Conservation (phyloP, 2,888 invertebrate genomes). For the Melieria crassipennis region DNA sequence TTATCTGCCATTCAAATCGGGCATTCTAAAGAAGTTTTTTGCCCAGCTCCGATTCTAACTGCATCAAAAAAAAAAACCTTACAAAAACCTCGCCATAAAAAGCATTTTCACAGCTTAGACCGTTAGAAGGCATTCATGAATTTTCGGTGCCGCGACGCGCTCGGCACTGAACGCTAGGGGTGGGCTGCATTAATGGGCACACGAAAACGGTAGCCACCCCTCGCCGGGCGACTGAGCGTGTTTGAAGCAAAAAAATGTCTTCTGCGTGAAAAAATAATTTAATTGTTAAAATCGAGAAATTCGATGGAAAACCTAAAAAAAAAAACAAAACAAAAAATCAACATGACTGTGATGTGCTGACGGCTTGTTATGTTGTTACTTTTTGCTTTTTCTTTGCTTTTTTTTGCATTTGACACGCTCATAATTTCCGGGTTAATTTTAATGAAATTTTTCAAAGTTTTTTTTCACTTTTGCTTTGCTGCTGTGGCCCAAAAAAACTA, state of each 20-base stretch:
- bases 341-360: conserved; percentile 41
- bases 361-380: conserved; percentile 44
- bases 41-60: conserved; percentile 35
- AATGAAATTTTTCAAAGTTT: conserved; percentile 46
- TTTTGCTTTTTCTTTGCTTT: conserved; percentile 31
- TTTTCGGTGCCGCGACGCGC: conserved; percentile 9
- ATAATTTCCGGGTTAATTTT: conserved; percentile 52
- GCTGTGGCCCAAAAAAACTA: background rate
- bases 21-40: conserved; percentile 47
- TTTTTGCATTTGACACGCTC: conserved; percentile 47
- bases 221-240: conserved; percentile 34
- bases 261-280: conserved; percentile 59
- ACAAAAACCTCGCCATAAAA: conserved; percentile 33
- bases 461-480: conserved; percentile 25
- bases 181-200: conserved; percentile 57
- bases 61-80: conserved; percentile 39
- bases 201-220: conserved; percentile 53
- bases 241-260: conserved; percentile 40
- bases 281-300: conserved; percentile 56
- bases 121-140: conserved; percentile 29
- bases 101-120: conserved; percentile 42
- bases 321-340: conserved; percentile 39
- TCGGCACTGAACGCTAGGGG: conserved; percentile 50
- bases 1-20: conserved; percentile 63
- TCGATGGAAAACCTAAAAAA: conserved; percentile 48